Evolutionary conservation across 2,888 invertebrate genomes (phyloP), one percentile per base, ranked within the genome.

Genomic region (Danaus chrysippus): DNA sequence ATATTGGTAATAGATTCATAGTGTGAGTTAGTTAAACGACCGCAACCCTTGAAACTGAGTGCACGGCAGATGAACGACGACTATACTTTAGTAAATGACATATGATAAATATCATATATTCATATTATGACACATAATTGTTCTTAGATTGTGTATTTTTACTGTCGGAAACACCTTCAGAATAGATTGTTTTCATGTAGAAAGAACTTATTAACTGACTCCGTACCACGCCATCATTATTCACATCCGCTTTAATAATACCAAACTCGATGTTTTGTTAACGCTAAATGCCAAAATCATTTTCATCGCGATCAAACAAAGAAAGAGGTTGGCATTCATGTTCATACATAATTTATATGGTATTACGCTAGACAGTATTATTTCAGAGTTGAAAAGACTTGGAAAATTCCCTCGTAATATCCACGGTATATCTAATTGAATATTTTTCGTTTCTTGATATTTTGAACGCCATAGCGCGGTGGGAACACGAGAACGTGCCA

Each of bases 291-390:
- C 59, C 44, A 58, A 58, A 63, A 65, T 66, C 54, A 65, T 63
- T 66, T 66, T 61, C 68, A 62, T 55, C 59, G 61, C 61, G 56
- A 68, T 63, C 62, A 62, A 62, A 65, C 64, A 68, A 67, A 67
- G 65, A 70, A 68, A 68, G 63, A 60, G 58, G 56, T 67, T 67
- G 62, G 59, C 62, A 69, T 70, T 70, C 68, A 70, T 73, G 70
- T 75, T 73, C 76, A 73, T 77, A 77, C 75, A 78, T 81, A 76
- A 81, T 79, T 76, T 77, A 81, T 77, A 70, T 66, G 67, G 65
- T 73, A 78, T 78, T 79, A 79, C 74, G 69, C 73, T 61, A 67
- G 65, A 68, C 68, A 63, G 68, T 80, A 75, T 79, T 80, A 76
- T 80, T 82, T 71, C 73, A 77, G 73, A 71, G 71, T 69, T 59